Evolutionary conservation across 2,888 invertebrate species (phyloP).

Genomic region (Temnothorax rugatulus): DNA sequence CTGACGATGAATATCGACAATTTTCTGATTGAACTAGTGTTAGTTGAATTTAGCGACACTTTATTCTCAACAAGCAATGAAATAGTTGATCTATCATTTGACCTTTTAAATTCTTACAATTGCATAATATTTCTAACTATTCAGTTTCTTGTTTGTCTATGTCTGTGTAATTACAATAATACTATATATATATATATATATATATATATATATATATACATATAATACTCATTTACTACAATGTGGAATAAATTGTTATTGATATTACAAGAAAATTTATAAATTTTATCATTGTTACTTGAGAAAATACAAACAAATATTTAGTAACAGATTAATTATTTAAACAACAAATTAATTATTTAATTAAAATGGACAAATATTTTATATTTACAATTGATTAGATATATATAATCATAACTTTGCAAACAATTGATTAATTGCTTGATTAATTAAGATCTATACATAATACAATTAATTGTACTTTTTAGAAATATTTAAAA

Average conservation of each 20-base stretch:
- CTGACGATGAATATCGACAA: constrained; percentile 60
- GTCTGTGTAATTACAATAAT: too few relatives aligned
- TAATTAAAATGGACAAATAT: background rate
- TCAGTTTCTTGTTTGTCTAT: background rate
- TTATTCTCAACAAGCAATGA: constrained; percentile 60
- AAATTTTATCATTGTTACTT: background rate
- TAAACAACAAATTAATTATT: background rate
- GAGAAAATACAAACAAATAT: background rate
- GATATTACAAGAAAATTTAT: background rate
- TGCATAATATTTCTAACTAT: background rate
- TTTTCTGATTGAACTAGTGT: constrained; percentile 62
- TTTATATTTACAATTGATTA: background rate
- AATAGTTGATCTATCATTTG: constrained; percentile 64
- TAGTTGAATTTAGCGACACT: constrained; percentile 60
- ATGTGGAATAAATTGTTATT: background rate
- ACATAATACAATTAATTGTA: background rate
- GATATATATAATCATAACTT: background rate
- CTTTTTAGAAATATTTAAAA: background rate
- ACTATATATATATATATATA: background rate
- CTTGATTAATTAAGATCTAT: background rate
- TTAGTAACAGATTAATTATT: background rate
- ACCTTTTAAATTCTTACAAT: constrained; percentile 59
- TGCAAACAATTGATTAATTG: too few relatives aligned
- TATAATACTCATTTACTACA: background rate
- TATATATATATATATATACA: background rate